These are phyloP conservation scores for Tetramorium alpestre DNA, from an alignment of 1,140 invertebrate genomes.

Conservation along the genomic window DNA sequence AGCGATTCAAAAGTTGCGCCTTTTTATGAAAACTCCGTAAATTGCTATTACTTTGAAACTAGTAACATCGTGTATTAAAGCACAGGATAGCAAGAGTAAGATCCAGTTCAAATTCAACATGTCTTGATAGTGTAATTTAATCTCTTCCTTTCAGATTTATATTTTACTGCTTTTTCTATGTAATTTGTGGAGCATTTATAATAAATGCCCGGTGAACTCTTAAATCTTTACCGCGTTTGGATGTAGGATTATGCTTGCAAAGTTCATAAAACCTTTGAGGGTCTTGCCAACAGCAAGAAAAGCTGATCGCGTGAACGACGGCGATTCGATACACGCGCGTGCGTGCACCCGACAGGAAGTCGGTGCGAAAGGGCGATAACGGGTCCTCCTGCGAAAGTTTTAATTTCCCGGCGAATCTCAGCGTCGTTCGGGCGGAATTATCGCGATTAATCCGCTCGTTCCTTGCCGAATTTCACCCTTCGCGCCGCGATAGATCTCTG, in stretches of 20 bases:
- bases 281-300: constrained; percentile 7
- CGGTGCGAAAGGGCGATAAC: constrained; percentile 63
- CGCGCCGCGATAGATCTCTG: constrained; percentile 41
- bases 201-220: not conserved
- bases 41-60: no score
- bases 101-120: not conserved
- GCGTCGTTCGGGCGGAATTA: constrained; percentile 27
- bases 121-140: not conserved
- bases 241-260: not conserved
- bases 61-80: not conserved
- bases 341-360: constrained; percentile 63
- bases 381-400: constrained; percentile 65
- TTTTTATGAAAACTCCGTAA: no score
- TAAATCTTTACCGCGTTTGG: not conserved
- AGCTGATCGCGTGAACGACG: constrained; percentile 55
- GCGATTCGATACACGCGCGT: constrained; percentile 63
- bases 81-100: not conserved
- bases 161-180: not conserved
- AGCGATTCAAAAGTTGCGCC: no score
- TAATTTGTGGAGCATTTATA: not conserved
- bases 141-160: not conserved
- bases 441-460: constrained; percentile 44
- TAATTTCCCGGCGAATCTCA: constrained; percentile 60
- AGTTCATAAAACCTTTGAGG: not conserved
- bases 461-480: constrained; percentile 54